These are phyloP conservation scores for Dipodomys stephensi DNA, from an alignment of 2,113 vertebrate species.

Conservation along the genomic window DNA sequence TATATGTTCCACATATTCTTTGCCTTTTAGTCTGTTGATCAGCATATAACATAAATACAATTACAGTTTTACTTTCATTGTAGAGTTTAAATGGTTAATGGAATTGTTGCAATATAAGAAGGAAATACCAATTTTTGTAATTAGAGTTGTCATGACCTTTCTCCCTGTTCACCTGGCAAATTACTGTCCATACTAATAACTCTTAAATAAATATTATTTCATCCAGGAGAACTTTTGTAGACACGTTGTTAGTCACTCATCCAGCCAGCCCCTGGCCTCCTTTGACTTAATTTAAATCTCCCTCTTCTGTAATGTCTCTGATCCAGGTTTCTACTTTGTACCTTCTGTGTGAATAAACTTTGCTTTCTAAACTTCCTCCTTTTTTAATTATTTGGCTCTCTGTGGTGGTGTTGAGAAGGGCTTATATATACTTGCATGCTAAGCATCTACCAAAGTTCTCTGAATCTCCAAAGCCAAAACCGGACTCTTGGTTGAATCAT, in stretches of 20 bases:
- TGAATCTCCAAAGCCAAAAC: background rate
- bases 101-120: background rate
- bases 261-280: accelerated
- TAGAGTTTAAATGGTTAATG: background rate
- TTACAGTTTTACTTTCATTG: background rate
- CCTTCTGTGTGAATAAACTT: background rate
- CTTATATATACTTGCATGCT: background rate
- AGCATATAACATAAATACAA: background rate
- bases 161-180: background rate
- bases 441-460: background rate
- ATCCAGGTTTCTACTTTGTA: background rate
- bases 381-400: background rate
- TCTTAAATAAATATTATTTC: background rate
- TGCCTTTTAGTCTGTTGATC: background rate
- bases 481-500: background rate
- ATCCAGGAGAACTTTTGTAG: background rate
- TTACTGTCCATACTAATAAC: background rate
- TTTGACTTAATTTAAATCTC: background rate
- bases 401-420: background rate
- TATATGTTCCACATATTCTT: background rate
- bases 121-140: background rate
- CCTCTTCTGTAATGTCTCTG: background rate
- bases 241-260: accelerated
- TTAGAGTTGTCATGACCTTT: background rate
- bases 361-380: background rate